Evolutionary conservation across 1,140 invertebrate genomes (phyloP).

Genomic region (Muscidifurax raptorellus): DNA sequence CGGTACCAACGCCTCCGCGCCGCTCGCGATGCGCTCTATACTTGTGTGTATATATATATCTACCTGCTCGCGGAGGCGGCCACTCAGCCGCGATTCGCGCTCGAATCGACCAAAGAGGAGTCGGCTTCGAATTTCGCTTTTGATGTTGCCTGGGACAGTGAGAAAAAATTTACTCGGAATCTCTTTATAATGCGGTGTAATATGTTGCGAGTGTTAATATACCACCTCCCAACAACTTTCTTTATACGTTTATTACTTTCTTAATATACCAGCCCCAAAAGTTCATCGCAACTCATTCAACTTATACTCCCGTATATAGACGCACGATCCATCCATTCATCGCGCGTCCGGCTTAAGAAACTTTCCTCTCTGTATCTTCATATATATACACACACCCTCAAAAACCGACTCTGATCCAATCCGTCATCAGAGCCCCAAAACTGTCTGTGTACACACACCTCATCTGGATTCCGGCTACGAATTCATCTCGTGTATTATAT

Average conservation of each 20-base stretch:
- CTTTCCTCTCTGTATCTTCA: too few relatives aligned
- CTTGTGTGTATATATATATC: neutral
- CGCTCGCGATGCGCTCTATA: constrained; percentile 1
- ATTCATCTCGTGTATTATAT: neutral
- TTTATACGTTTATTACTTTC: neutral
- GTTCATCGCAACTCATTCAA: neutral
- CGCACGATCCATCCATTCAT: neutral
- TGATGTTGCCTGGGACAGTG: too few relatives aligned
- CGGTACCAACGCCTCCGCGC: constrained; percentile 27
- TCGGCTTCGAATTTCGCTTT: neutral
- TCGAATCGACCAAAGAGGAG: neutral
- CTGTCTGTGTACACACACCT: neutral
- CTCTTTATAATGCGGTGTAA: too few relatives aligned
- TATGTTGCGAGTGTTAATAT: too few relatives aligned
- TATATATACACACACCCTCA: too few relatives aligned
- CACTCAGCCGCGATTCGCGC: constrained; percentile 11
- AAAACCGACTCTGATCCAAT: neutral
- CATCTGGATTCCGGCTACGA: constrained; percentile 19
- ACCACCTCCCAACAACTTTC: neutral
- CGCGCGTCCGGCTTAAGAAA: neutral
- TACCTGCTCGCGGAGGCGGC: neutral
- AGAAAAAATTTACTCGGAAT: too few relatives aligned
- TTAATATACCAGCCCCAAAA: neutral
- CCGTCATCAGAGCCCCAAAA: neutral
- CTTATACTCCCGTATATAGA: neutral